Conservation (phyloP, 2,888 invertebrate species). For the Syrista parreyssii region DNA sequence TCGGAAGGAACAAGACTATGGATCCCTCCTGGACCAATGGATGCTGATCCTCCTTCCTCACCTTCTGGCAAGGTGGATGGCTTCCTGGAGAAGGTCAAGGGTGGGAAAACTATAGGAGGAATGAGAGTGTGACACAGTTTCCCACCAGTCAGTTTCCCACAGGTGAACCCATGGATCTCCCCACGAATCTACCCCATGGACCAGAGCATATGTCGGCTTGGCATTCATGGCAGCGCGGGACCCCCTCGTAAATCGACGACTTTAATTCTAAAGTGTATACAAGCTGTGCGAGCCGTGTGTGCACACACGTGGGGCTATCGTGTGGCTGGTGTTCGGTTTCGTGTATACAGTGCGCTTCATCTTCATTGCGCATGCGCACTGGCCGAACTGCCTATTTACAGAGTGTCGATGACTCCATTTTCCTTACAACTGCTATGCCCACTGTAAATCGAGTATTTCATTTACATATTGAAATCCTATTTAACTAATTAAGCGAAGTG, state of each 20-base stretch:
- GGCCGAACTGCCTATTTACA: neutral
- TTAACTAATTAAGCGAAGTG: neutral
- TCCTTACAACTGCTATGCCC: neutral
- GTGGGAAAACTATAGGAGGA: conserved; percentile 13
- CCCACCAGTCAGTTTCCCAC: conserved; percentile 37
- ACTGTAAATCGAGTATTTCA: neutral
- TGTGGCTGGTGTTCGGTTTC: conserved; percentile 7
- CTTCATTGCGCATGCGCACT: neutral
- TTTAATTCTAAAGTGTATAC: conserved; percentile 7
- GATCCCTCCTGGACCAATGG: neutral
- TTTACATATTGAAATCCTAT: neutral
- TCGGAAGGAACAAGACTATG: neutral
- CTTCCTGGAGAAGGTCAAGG: neutral
- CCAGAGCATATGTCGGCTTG: conserved; percentile 27
- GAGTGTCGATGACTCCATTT: neutral
- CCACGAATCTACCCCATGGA: conserved; percentile 26
- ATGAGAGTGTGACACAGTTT: conserved; percentile 27
- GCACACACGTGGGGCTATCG: conserved; percentile 2
- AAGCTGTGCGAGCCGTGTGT: neutral
- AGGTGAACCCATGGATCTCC: conserved; percentile 32
- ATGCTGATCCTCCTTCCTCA: neutral
- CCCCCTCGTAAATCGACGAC: conserved; percentile 6
- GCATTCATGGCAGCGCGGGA: neutral
- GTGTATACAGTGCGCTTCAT: neutral
- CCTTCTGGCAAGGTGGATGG: neutral